Base-by-base conservation (phyloP, 2,797 vertebrate genomes). In the Cossypha polioptera region DNA sequence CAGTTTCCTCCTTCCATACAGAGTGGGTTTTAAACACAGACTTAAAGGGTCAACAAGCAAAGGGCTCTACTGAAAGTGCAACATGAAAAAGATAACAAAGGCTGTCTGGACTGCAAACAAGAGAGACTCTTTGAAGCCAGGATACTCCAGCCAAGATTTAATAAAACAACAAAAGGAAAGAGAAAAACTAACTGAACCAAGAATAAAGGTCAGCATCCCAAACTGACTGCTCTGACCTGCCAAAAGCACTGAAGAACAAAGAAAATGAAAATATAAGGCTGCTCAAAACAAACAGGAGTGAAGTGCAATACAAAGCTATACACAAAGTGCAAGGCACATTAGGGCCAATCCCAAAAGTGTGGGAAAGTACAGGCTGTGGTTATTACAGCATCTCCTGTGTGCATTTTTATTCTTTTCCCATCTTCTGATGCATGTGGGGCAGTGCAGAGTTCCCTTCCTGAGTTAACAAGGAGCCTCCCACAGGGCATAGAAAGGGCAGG, bases 81-180 rank as follows among this genome's bases (percentile, higher is more conserved):
- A 66, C 54, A 65, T 11, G 10, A 83, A 86, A 79, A 92, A 91
- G 35, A 65, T 75, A 92, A 87, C 75, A 73, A 88, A 94, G 73
- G 45, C 57, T 82, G 76, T 67, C 76, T 92, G 90, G 68, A 72
- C 62, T 68, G 87, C 54, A 74, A 94, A 88, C 24, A 50, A 73
- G 61, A 79, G 58, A 75, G 36, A 80, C 66, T 80, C 72, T 94
- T 68, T 94, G 87, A 96, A 96, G 82, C 50, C 68, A 88, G 58
- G 35, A 62, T 54, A 67, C 25, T 71, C 43, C 55, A 91, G 87
- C 57, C 50, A 90, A 90, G 75, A 90, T 88, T 88, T 85, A 94
- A 89, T 92, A 95, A 93, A 95, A 92, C 76, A 96, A 94, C 81
- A 93, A 75, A 87, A 88, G 71, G 61, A 67, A 80, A 89, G 31